Percentiles rank a stretch among this genome's conserved stretches.
These are phyloP conservation scores for Plutella xylostella DNA, from an alignment of 2,888 invertebrate genomes.

Conservation along the genomic window DNA sequence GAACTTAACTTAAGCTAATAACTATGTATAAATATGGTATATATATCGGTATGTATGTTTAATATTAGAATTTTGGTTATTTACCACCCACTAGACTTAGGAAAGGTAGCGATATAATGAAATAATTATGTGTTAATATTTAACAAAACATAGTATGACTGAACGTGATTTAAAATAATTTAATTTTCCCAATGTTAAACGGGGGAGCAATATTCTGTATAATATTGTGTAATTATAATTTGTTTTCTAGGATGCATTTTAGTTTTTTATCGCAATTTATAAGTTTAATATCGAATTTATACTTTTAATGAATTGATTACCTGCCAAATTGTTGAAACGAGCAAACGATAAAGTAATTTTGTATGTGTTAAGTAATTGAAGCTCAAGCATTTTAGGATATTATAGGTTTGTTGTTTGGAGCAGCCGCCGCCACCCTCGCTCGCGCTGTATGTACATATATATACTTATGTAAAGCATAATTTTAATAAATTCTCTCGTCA, in stretches of 20 bases:
- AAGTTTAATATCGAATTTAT: constrained; percentile 60
- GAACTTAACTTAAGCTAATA: constrained; percentile 68
- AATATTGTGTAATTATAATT: constrained; percentile 67
- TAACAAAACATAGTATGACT: constrained; percentile 65
- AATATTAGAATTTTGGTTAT: constrained; percentile 70
- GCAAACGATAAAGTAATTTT: constrained; percentile 43
- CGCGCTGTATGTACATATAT: constrained; percentile 55
- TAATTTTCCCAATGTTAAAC: constrained; percentile 52
- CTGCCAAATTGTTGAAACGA: constrained; percentile 63
- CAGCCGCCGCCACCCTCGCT: constrained; percentile 43
- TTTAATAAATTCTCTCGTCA: constrained; percentile 67
- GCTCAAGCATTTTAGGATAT: constrained; percentile 65
- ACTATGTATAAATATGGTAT: constrained; percentile 69
- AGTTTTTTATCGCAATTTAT: constrained; percentile 61
- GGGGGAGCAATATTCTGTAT: constrained; percentile 57
- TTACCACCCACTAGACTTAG: constrained; percentile 68
- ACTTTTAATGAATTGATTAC: constrained; percentile 59
- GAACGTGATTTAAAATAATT: constrained; percentile 61
- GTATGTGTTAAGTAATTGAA: constrained; percentile 52
- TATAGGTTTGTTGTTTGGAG: constrained; percentile 27
- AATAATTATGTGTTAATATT: constrained; percentile 67
- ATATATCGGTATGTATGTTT: constrained; percentile 69
- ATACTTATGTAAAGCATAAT: constrained; percentile 67
- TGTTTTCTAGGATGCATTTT: constrained; percentile 63
- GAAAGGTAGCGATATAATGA: constrained; percentile 64